These are phyloP conservation scores for Heliocidaris erythrogramma DNA, from an alignment of 35 echinoderm and acorn worm species.

Conservation along the genomic window DNA sequence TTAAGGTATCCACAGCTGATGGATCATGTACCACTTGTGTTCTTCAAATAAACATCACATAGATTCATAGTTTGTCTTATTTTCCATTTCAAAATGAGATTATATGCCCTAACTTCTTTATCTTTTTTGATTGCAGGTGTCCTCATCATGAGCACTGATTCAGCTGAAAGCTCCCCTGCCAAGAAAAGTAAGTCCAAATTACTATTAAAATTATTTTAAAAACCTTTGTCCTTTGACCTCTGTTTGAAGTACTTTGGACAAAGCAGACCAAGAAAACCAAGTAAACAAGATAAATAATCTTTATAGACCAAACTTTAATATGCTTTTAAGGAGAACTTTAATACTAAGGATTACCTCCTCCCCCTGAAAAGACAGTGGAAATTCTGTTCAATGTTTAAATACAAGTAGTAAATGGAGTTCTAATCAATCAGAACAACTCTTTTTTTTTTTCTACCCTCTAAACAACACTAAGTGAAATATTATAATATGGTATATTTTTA, in stretches of 20 bases:
- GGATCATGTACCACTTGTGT: background rate
- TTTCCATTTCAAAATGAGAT: background rate
- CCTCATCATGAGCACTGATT: constrained; percentile 27
- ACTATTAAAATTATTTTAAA: background rate
- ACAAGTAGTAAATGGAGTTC: no score
- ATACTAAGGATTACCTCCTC: background rate
- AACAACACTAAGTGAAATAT: no score
- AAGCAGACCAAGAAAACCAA: no score
- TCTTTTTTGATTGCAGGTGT: background rate
- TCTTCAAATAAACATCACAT: background rate
- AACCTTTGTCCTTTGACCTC: background rate
- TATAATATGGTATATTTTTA: no score
- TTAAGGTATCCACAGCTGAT: no score
- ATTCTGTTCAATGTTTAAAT: no score
- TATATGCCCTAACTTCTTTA: background rate
- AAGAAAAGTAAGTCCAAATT: constrained; percentile 16
- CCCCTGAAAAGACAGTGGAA: no score
- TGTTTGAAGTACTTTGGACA: background rate
- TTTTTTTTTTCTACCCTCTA: no score
- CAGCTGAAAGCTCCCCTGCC: background rate
- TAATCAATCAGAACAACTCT: no score
- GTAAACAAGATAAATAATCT: background rate
- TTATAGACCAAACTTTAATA: background rate
- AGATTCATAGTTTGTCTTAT: background rate
- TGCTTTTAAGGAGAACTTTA: background rate